Evolutionary conservation across 2,888 invertebrate species (phyloP).

Genomic region (Peribatodes rhomboidaria): DNA sequence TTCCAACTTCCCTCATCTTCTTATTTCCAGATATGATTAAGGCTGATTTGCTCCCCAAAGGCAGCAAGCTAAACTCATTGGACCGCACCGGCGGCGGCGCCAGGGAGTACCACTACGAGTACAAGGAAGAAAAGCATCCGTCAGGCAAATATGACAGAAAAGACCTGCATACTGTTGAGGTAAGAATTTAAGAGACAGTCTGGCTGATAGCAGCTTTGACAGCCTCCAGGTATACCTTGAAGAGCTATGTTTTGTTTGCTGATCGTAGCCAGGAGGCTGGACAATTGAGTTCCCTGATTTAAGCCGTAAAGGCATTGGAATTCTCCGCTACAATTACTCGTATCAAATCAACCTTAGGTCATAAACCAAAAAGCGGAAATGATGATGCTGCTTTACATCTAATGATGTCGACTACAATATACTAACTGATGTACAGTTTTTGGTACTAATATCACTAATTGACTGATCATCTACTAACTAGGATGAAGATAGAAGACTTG

Average conservation of each 20-base stretch:
- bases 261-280: too few species aligned
- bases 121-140: slow-evolving; percentile 81
- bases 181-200: not conserved
- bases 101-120: slow-evolving; percentile 83
- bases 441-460: slow-evolving; percentile 12
- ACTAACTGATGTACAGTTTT: slow-evolving; percentile 5
- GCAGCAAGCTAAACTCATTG: slow-evolving; percentile 79
- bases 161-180: slow-evolving; percentile 73
- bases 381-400: too few species aligned
- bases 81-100: slow-evolving; percentile 60
- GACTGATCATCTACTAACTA: slow-evolving; percentile 9
- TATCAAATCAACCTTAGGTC: too few species aligned
- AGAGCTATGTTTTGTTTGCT: too few species aligned
- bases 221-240: too few species aligned
- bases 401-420: not conserved
- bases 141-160: slow-evolving; percentile 82
- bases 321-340: too few species aligned
- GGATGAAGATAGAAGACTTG: not conserved
- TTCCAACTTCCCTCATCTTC: not conserved
- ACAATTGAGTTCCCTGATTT: too few species aligned
- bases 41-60: slow-evolving; percentile 78
- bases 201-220: not conserved
- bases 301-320: too few species aligned
- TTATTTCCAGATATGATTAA: slow-evolving; percentile 78
- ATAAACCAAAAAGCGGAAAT: too few species aligned